Base-by-base conservation (phyloP, 2,888 invertebrate species). In the Xanthorhoe designata region DNA sequence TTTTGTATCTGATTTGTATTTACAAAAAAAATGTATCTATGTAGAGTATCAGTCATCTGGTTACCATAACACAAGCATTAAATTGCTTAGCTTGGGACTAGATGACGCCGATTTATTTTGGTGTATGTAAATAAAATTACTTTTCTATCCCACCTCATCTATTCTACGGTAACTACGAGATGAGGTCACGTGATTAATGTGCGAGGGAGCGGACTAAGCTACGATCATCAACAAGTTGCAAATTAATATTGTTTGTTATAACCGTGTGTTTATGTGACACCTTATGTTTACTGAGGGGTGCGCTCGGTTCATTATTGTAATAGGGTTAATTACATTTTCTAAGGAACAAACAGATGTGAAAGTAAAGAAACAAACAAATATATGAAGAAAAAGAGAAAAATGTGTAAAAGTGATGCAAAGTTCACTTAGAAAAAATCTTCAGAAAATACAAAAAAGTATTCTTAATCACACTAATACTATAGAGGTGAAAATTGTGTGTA, bases 181-280 rank as follows among this genome's bases (percentile, higher is more conserved):
- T 86, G 83, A 89, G 89, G 90, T 89, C 91, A 89, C 84, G 87
- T 92, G 92, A 92, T 91, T 88, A 91, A 92, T 92, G 89, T 80
- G 83, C 70, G 81, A 80, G 85, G 83, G 87, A 83, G 80, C 74
- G 86, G 83, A 79, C 87, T 89, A 87, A 89, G 89, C 82, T 81
- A 80, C 82, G 86, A 90, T 90, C 88, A 90, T 92, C 92, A 92
- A 92, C 92, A 92, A 92, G 92, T 92, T 92, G 92, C 91, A 90
- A 92, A 92, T 92, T 92, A 91, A 91, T 91, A 90, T 89, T 82
- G 79, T 80, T 77, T 78, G 76, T 73, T 62, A 71, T 72, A 79
- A 77, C 76, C 76, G 75, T 73, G 69, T 78, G 81, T 81, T 82
- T 85, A 78, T 81, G 76, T 77, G 79, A 75, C 76, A 75, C 72